phyloP scores from a whole-genome alignment of 2,113 vertebrate species.

The Willisornis vidua region DNA sequence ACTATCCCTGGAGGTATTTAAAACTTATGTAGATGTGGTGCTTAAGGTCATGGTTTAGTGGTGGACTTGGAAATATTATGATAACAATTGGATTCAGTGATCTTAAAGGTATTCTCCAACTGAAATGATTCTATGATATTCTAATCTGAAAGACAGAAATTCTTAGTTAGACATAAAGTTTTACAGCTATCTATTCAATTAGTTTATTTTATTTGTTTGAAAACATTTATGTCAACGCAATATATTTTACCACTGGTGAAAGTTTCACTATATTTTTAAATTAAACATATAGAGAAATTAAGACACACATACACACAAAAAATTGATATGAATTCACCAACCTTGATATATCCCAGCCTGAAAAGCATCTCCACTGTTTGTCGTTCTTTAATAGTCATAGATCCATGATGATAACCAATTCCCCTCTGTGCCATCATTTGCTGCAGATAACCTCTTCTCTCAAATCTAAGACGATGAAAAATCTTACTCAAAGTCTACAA shows the following conservation, averaged over 20 bases:
- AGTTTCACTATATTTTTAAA: background rate
- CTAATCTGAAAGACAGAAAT: background rate
- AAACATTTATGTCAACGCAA: background rate
- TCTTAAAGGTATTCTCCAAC: background rate
- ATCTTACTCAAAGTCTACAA: constrained; percentile 61
- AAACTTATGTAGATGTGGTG: background rate
- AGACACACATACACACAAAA: background rate
- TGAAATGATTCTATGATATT: background rate
- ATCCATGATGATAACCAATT: constrained; percentile 69
- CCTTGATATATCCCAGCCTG: constrained; percentile 73
- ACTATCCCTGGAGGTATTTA: background rate
- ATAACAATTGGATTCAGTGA: background rate
- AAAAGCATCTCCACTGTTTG: constrained; percentile 74
- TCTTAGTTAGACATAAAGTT: background rate
- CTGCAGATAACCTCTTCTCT: constrained; percentile 15
- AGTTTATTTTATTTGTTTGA: background rate
- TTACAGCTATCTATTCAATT: background rate
- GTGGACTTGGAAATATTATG: background rate
- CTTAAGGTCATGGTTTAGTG: background rate
- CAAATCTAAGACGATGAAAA: constrained; percentile 20
- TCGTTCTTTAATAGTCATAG: constrained; percentile 4
- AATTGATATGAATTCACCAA: background rate
- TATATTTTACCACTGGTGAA: background rate
- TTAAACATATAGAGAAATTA: background rate
- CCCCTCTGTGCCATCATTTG: constrained; percentile 53